These are phyloP conservation scores for Chesias legatella DNA, from an alignment of 2,888 invertebrate species.

Conservation along the genomic window DNA sequence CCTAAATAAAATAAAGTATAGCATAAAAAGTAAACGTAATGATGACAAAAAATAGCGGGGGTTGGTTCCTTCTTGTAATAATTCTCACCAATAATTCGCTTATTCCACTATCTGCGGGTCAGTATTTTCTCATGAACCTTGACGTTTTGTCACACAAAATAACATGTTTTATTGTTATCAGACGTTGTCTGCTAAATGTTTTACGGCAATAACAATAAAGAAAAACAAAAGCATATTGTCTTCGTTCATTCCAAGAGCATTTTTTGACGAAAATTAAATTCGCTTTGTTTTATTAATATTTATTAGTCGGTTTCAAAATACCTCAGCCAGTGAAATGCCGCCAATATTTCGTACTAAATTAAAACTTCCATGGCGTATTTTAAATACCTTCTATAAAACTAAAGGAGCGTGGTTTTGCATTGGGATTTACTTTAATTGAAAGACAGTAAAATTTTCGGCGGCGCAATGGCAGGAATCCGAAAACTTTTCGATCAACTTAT, in stretches of 20 bases:
- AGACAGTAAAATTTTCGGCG: constrained; percentile 12
- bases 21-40: constrained; percentile 36
- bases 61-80: constrained; percentile 52
- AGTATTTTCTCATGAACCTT: constrained; percentile 78
- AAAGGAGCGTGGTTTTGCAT: constrained; percentile 14
- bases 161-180: constrained; percentile 73
- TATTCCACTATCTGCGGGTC: constrained; percentile 77
- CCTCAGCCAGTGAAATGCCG: constrained; percentile 46
- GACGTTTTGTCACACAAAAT: constrained; percentile 81
- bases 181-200: constrained; percentile 71
- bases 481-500: constrained; percentile 14
- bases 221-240: constrained; percentile 77
- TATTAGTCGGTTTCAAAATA: constrained; percentile 65
- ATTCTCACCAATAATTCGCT: constrained; percentile 69
- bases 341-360: constrained; percentile 55
- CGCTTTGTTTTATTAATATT: constrained; percentile 72
- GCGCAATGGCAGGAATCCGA: constrained; percentile 16
- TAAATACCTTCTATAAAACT: constrained; percentile 36
- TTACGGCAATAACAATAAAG: constrained; percentile 78
- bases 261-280: constrained; percentile 67
- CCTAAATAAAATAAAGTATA: constrained; percentile 21
- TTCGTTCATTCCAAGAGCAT: constrained; percentile 57
- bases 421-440: constrained; percentile 23
- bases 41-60: constrained; percentile 26
- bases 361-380: constrained; percentile 38